phyloP scores from a whole-genome alignment of 1,140 invertebrate species.

The Pachypsylla venusta region DNA sequence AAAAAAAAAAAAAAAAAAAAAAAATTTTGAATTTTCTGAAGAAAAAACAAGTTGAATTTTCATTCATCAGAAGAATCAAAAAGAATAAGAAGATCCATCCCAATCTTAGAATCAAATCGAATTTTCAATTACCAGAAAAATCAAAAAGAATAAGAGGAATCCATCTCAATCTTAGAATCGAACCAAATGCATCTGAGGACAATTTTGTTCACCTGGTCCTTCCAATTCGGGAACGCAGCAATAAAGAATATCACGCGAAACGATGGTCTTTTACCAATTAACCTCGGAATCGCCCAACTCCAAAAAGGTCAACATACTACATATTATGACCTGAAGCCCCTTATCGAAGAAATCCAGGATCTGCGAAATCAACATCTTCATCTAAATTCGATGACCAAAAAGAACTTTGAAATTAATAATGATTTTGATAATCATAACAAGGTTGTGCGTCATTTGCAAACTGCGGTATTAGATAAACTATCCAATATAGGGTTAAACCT shows the following conservation, averaged over 20 bases:
- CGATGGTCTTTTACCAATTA: neutral
- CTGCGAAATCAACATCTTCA: neutral
- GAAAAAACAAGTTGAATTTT: too few relatives aligned
- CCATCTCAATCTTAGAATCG: too few relatives aligned
- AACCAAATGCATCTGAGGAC: too few relatives aligned
- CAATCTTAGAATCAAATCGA: too few relatives aligned
- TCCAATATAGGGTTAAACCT: neutral
- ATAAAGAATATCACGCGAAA: neutral
- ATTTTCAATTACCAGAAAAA: too few relatives aligned
- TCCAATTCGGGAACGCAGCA: neutral
- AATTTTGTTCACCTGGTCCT: neutral
- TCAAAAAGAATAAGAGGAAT: too few relatives aligned
- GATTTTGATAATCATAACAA: neutral
- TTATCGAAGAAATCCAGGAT: neutral
- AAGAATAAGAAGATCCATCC: too few relatives aligned
- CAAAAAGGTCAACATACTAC: neutral
- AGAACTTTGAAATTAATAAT: neutral
- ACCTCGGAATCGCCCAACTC: constrained; percentile 1
- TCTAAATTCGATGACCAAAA: neutral
- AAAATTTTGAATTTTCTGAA: too few relatives aligned
- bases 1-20: too few relatives aligned
- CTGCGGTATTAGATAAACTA: neutral
- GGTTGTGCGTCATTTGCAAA: neutral
- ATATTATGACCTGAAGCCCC: neutral
- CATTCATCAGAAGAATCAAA: too few relatives aligned